These are phyloP conservation scores for Sepioteuthis lessoniana DNA, from an alignment of 2,888 invertebrate genomes.

Conservation along the genomic window DNA sequence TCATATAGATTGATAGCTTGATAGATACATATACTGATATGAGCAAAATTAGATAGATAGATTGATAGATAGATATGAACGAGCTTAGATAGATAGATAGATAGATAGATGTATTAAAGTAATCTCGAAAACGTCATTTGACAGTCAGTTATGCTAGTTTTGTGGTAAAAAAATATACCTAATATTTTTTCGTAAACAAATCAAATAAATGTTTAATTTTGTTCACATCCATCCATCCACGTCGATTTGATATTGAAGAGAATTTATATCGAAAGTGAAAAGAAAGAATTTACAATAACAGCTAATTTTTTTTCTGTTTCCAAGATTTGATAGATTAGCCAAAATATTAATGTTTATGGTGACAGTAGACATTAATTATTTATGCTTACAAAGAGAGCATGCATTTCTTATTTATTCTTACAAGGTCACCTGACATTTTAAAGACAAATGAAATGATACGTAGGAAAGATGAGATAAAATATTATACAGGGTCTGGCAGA, in stretches of 20 bases:
- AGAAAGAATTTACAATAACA: neutral
- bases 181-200: too few relatives aligned
- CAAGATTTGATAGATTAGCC: neutral
- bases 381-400: neutral
- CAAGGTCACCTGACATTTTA: neutral
- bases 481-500: too few relatives aligned
- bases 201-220: too few relatives aligned
- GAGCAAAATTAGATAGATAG: too few relatives aligned
- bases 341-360: neutral
- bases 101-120: too few relatives aligned
- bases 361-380: neutral
- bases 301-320: neutral
- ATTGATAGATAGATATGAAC: too few relatives aligned
- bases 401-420: neutral
- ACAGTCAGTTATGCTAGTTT: too few relatives aligned
- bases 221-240: neutral
- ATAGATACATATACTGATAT: too few relatives aligned
- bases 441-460: neutral
- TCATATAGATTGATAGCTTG: too few relatives aligned
- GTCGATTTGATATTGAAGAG: neutral
- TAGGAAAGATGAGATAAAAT: neutral
- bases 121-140: too few relatives aligned
- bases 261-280: neutral
- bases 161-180: too few relatives aligned
- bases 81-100: too few relatives aligned